A percentile compares a stretch with the other conserved stretches of the same genome.
Evolutionary conservation across 2,113 vertebrate species (phyloP).

Genomic region (Myotis brandtii): DNA sequence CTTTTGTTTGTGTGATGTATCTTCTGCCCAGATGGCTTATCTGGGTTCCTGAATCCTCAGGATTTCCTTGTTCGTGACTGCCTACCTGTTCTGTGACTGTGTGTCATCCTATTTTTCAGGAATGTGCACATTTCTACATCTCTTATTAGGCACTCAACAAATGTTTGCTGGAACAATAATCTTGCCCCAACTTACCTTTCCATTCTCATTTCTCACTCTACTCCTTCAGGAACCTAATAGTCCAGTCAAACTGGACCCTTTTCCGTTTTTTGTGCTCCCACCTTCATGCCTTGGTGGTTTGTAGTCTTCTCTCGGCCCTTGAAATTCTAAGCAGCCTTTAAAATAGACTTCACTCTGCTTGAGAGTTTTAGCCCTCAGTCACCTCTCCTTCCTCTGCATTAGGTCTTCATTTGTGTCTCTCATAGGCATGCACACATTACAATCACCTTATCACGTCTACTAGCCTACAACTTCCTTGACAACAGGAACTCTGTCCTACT

Average conservation of each 20-base stretch:
- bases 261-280: background rate
- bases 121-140: background rate
- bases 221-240: background rate
- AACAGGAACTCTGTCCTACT: background rate
- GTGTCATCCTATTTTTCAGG: background rate
- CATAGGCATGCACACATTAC: background rate
- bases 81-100: background rate
- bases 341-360: background rate
- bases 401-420: background rate
- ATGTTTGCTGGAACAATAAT: background rate
- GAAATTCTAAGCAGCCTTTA: constrained; percentile 26
- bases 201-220: background rate
- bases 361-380: background rate
- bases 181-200: background rate
- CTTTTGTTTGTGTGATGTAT: background rate
- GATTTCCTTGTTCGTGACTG: background rate
- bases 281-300: background rate
- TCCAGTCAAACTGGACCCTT: background rate
- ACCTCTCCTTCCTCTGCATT: background rate
- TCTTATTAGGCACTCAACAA: background rate
- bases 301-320: background rate
- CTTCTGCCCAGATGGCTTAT: background rate
- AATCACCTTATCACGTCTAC: background rate
- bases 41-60: constrained; percentile 12
- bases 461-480: background rate